Percentiles rank a stretch among this genome's conserved stretches.
Evolutionary conservation across 2,888 invertebrate species (phyloP).

Genomic region (Coelinius sp.): DNA sequence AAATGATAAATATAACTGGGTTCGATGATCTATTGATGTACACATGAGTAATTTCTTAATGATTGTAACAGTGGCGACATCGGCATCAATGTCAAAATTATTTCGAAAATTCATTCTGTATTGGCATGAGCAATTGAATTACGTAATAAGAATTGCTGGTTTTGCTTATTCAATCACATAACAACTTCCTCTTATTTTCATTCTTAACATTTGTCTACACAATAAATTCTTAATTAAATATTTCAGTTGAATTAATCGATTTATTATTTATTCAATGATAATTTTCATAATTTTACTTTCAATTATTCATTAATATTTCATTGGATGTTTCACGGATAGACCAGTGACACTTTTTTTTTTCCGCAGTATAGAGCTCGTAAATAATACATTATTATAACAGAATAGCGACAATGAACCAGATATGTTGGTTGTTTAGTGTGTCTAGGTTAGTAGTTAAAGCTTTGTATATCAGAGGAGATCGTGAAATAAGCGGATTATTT

Average conservation of each 20-base stretch:
- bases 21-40: constrained; percentile 34
- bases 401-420: constrained; percentile 65
- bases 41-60: constrained; percentile 25
- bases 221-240: background rate
- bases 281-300: background rate
- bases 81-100: constrained; percentile 57
- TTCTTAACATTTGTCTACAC: background rate
- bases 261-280: background rate
- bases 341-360: constrained; percentile 10
- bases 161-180: constrained; percentile 7
- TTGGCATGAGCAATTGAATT: constrained; percentile 47
- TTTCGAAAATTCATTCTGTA: constrained; percentile 56
- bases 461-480: constrained; percentile 46
- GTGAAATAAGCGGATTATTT: constrained; percentile 30
- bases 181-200: constrained; percentile 15
- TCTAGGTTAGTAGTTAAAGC: constrained; percentile 66
- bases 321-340: constrained; percentile 3
- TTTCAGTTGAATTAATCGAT: too few relatives aligned
- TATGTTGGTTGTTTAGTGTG: constrained; percentile 55
- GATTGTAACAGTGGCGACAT: constrained; percentile 50
- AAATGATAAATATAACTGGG: constrained; percentile 29
- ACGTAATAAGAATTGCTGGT: constrained; percentile 4
- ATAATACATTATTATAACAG: constrained; percentile 12
- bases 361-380: constrained; percentile 2
- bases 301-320: constrained; percentile 5